Conservation (phyloP, 2,113 vertebrate species). For the Perca flavescens region DNA sequence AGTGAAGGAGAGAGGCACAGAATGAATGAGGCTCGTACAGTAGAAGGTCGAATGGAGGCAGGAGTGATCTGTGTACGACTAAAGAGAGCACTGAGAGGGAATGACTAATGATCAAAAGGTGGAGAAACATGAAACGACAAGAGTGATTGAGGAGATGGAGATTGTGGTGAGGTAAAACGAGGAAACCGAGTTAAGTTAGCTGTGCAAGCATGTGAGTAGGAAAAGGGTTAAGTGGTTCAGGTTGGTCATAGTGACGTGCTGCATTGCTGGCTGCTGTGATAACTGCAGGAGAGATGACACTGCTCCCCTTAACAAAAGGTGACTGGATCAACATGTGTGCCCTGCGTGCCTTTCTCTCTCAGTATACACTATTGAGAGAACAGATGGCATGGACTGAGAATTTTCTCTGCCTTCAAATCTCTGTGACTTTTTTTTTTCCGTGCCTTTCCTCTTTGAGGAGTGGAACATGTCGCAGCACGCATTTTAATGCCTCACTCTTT, state of each 20-base stretch:
- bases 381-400: slow-evolving; percentile 13
- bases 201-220: slow-evolving; percentile 13
- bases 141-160: slow-evolving; percentile 56
- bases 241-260: slow-evolving; percentile 31
- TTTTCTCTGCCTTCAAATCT: neutral
- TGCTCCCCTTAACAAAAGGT: slow-evolving; percentile 29
- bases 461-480: slow-evolving; percentile 20
- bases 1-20: slow-evolving; percentile 59
- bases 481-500: slow-evolving; percentile 45
- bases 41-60: slow-evolving; percentile 65
- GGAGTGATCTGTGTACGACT: slow-evolving; percentile 64
- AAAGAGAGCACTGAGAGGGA: slow-evolving; percentile 56
- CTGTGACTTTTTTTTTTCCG: neutral
- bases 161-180: slow-evolving; percentile 40
- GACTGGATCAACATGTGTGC: slow-evolving; percentile 46
- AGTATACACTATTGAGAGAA: neutral
- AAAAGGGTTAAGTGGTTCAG: slow-evolving; percentile 20
- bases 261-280: slow-evolving; percentile 31
- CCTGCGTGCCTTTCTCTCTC: slow-evolving; percentile 8
- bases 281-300: slow-evolving; percentile 36
- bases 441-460: slow-evolving; percentile 27
- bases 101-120: slow-evolving; percentile 73
- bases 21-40: slow-evolving; percentile 61
- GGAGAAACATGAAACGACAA: slow-evolving; percentile 42
- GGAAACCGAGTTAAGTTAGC: slow-evolving; percentile 36